phyloP scores from a whole-genome alignment of 35 echinoderm and acorn worm genomes.

The Hemicentrotus pulcherrimus region DNA sequence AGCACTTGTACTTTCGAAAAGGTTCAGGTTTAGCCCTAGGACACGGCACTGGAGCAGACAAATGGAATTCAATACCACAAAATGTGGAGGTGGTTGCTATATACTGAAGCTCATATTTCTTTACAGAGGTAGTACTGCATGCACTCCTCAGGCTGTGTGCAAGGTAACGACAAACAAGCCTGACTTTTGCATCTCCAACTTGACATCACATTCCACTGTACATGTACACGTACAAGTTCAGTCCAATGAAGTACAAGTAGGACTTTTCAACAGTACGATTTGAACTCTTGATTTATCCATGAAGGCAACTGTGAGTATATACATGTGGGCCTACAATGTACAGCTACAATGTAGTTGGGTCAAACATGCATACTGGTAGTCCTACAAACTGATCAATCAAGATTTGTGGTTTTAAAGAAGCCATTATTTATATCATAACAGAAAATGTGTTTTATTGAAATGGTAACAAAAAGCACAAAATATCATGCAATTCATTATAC shows the following conservation, averaged over 20 bases:
- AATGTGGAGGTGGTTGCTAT: slow-evolving; percentile 1
- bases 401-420: too few species aligned
- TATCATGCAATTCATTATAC: too few species aligned
- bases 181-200: background rate
- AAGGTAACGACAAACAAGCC: background rate
- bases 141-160: background rate
- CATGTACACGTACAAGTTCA: background rate
- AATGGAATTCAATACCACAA: background rate
- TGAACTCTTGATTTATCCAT: too few species aligned
- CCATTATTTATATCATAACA: too few species aligned
- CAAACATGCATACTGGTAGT: too few species aligned
- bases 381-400: too few species aligned
- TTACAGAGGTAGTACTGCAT: background rate
- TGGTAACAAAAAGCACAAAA: too few species aligned
- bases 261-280: too few species aligned
- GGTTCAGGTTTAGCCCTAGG: slow-evolving; percentile 7
- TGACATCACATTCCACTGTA: background rate
- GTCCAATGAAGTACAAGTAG: background rate
- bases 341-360: too few species aligned
- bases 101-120: background rate
- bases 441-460: too few species aligned
- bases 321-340: too few species aligned
- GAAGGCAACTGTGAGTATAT: too few species aligned
- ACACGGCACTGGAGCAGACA: background rate
- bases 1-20: background rate